These are phyloP conservation scores for Lethenteron reissneri DNA, from an alignment of 2,113 vertebrate genomes.

Conservation along the genomic window DNA sequence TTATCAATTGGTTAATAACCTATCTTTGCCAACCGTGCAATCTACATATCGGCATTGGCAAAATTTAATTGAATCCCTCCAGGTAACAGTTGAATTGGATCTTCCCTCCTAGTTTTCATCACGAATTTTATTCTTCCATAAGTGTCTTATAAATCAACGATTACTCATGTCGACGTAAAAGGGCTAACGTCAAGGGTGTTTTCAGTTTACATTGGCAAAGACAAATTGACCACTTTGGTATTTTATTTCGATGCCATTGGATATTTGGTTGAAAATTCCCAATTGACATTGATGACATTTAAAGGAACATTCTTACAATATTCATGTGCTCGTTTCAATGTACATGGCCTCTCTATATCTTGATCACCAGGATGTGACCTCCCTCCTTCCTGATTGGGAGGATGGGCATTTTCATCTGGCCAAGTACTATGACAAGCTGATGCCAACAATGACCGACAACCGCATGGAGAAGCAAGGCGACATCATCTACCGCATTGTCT, in stretches of 20 bases:
- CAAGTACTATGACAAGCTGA: constrained; percentile 94
- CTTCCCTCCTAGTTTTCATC: no score
- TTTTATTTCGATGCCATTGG: constrained; percentile 11
- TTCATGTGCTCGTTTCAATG: no score
- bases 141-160: no score
- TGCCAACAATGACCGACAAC: constrained; percentile 95
- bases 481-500: constrained; percentile 79
- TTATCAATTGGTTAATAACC: no score
- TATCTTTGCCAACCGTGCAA: no score
- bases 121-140: no score
- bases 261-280: background rate
- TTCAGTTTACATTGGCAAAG: background rate
- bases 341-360: background rate
- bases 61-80: no score
- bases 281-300: background rate
- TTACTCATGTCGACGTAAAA: no score
- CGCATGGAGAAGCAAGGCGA: constrained; percentile 95
- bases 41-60: no score
- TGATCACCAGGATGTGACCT: constrained; percentile 51
- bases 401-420: constrained; percentile 94
- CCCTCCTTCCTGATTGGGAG: constrained; percentile 82
- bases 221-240: background rate
- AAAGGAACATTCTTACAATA: no score
- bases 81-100: no score
- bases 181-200: no score